These are phyloP conservation scores for Tyto alba DNA, from an alignment of 2,113 vertebrate genomes.

Conservation along the genomic window DNA sequence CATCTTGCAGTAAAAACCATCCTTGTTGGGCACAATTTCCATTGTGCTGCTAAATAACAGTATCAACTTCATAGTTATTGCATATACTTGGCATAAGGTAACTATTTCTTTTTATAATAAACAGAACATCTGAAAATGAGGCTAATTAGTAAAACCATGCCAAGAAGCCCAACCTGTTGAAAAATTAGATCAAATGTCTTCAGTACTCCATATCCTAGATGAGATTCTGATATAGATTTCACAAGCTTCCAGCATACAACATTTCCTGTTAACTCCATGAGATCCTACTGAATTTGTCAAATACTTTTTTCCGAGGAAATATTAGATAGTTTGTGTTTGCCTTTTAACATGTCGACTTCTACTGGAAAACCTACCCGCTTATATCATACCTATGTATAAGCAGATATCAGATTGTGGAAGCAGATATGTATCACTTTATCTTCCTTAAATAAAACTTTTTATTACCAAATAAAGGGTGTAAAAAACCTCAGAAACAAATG, in stretches of 20 bases:
- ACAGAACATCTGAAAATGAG: not conserved
- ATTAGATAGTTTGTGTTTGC: not conserved
- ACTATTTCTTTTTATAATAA: not conserved
- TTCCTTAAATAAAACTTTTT: conserved; percentile 35
- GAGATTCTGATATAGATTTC: not conserved
- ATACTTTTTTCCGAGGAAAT: not conserved
- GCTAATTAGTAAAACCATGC: not conserved
- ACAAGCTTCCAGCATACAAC: not conserved
- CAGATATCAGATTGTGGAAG: not conserved
- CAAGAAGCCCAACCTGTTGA: not conserved
- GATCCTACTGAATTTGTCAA: not conserved
- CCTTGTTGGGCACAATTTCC: not conserved
- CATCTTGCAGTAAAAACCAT: not conserved
- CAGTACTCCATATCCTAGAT: not conserved
- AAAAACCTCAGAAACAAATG: conserved; percentile 67
- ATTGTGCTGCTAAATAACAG: not conserved
- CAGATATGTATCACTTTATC: not conserved
- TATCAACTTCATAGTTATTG: not conserved
- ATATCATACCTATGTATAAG: not conserved
- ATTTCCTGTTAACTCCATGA: not conserved
- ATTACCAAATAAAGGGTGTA: conserved; percentile 62
- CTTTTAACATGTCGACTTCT: not conserved
- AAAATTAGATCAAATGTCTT: conserved; percentile 4
- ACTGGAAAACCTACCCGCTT: not conserved
- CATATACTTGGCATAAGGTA: not conserved